Percentiles rank a stretch among this genome's conserved stretches.
These are phyloP conservation scores for Deroplatys truncata DNA, from an alignment of 2,888 invertebrate genomes.

Conservation along the genomic window DNA sequence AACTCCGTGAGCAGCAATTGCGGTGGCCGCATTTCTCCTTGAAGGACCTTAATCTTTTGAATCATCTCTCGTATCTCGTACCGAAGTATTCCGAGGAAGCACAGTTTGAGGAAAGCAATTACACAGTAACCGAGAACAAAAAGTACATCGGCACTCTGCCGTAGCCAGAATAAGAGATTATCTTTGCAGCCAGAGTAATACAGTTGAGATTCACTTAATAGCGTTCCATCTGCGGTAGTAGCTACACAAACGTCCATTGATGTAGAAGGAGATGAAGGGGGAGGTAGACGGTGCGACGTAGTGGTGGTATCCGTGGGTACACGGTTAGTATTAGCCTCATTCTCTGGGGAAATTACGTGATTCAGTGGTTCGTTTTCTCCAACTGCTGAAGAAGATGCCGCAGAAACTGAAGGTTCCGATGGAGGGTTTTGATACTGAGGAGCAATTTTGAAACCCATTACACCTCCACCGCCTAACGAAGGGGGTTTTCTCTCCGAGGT, in stretches of 20 bases:
- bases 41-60: slow-evolving; percentile 79
- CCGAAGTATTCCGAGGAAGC: slow-evolving; percentile 80
- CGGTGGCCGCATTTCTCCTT: slow-evolving; percentile 52
- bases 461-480: neutral
- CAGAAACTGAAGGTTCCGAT: neutral
- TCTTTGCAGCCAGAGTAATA: slow-evolving; percentile 64
- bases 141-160: slow-evolving; percentile 74
- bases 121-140: slow-evolving; percentile 83
- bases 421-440: neutral
- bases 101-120: slow-evolving; percentile 81
- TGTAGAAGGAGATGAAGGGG: neutral
- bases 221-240: neutral
- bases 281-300: slow-evolving; percentile 36
- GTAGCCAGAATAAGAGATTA: slow-evolving; percentile 66
- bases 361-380: slow-evolving; percentile 3
- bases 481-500: neutral
- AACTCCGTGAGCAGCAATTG: slow-evolving; percentile 22
- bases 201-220: slow-evolving; percentile 3
- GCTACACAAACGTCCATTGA: neutral
- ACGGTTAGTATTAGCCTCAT: slow-evolving; percentile 7
- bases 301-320: slow-evolving; percentile 6
- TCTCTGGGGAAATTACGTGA: neutral
- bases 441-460: neutral
- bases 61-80: slow-evolving; percentile 73
- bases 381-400: neutral